Conservation (phyloP, 2,113 vertebrate species). For the Naja naja region DNA sequence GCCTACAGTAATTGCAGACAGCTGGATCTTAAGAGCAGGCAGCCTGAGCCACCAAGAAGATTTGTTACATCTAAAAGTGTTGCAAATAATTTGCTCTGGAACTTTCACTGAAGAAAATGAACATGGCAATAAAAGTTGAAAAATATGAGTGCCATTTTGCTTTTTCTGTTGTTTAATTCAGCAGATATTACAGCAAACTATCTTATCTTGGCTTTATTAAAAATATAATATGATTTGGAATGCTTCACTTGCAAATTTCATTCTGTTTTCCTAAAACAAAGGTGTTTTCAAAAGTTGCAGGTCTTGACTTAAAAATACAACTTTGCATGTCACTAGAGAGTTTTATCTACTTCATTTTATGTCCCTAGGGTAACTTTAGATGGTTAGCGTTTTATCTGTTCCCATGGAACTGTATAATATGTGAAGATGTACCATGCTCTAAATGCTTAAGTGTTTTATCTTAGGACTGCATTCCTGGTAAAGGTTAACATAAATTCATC, state of each 20-base stretch:
- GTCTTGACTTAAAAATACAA: slow-evolving; percentile 19
- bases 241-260: neutral
- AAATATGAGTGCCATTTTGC: rapidly evolving
- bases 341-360: slow-evolving; percentile 57
- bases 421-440: slow-evolving; percentile 67
- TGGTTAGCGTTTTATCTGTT: slow-evolving; percentile 63
- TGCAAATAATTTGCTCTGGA: neutral
- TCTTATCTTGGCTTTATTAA: neutral
- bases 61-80: neutral
- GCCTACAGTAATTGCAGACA: too few species aligned
- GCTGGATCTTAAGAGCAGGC: too few species aligned
- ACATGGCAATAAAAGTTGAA: rapidly evolving
- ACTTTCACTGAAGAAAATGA: neutral
- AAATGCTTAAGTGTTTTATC: slow-evolving; percentile 75
- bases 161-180: neutral
- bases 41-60: too few species aligned
- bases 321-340: slow-evolving; percentile 56
- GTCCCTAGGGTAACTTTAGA: slow-evolving; percentile 55
- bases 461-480: slow-evolving; percentile 73
- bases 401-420: slow-evolving; percentile 61
- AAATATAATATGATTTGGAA: neutral
- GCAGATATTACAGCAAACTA: neutral
- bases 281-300: neutral
- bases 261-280: neutral
- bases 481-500: slow-evolving; percentile 77